Conservation (phyloP, 2,888 invertebrate genomes). For the Melinaea menophilus region DNA sequence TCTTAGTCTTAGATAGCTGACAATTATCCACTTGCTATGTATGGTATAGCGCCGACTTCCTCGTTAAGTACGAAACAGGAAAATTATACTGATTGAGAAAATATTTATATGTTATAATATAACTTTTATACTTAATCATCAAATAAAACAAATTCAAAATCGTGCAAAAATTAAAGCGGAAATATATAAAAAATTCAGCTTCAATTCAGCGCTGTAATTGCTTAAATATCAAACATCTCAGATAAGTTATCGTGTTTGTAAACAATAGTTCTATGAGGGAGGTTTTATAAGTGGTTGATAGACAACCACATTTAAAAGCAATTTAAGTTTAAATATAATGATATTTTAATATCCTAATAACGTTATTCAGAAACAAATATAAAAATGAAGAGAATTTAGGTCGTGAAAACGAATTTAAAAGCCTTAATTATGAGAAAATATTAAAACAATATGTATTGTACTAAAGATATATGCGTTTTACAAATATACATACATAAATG, state of each 20-base stretch:
- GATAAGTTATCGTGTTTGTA: conserved; percentile 35
- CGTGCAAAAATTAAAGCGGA: too few relatives aligned
- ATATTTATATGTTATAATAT: not conserved
- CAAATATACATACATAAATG: not conserved
- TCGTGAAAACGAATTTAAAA: too few relatives aligned
- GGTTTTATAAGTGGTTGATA: conserved; percentile 11
- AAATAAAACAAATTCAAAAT: too few relatives aligned
- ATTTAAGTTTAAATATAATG: too few relatives aligned
- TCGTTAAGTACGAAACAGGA: conserved; percentile 3
- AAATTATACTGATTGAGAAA: not conserved
- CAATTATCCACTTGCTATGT: conserved; percentile 11
- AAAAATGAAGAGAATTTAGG: too few relatives aligned
- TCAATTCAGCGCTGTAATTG: conserved; percentile 10
- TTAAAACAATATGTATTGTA: conserved; percentile 5
- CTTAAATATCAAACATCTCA: conserved; percentile 11
- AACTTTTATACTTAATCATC: not conserved
- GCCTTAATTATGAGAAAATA: conserved; percentile 5
- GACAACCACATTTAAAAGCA: too few relatives aligned
- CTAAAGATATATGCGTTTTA: not conserved
- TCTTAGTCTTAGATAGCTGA: not conserved
- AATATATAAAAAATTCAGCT: too few relatives aligned
- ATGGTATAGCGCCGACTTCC: conserved; percentile 10
- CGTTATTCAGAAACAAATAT: too few relatives aligned
- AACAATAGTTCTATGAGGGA: conserved; percentile 36
- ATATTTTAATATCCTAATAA: too few relatives aligned